These are phyloP conservation scores for Sycophila sp. DNA, from an alignment of 1,140 invertebrate genomes.

Conservation along the genomic window DNA sequence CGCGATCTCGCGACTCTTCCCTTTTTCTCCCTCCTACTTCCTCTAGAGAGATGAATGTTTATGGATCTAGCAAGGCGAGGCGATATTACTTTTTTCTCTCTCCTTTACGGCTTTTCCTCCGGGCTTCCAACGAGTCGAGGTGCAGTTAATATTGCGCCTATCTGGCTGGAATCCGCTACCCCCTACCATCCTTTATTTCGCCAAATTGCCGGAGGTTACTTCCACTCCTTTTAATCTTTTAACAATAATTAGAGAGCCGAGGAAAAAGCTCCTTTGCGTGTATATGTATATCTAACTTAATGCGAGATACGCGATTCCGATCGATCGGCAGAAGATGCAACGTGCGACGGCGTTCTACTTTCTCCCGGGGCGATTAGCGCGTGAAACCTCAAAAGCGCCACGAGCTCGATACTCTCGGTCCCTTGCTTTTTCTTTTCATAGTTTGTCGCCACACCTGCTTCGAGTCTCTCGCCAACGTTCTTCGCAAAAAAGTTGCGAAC, in stretches of 20 bases:
- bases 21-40: conserved; percentile 1
- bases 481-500: no score
- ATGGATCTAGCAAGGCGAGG: conserved; percentile 37
- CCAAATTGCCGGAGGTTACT: no score
- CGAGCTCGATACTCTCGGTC: no score
- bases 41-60: conserved; percentile 28
- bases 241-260: background rate
- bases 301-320: no score
- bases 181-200: background rate
- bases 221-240: background rate
- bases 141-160: background rate
- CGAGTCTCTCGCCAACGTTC: no score
- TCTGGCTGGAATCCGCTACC: background rate
- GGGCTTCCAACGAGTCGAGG: background rate
- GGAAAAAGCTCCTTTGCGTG: no score
- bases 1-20: conserved; percentile 17
- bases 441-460: no score
- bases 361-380: conserved; percentile 10
- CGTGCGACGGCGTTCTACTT: conserved; percentile 10
- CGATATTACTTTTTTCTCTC: background rate
- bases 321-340: no score
- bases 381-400: conserved; percentile 14
- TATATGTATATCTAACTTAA: no score
- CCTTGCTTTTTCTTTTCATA: no score
- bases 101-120: background rate